Conservation (phyloP, 2,113 vertebrate genomes). For the Charadrius vociferus region DNA sequence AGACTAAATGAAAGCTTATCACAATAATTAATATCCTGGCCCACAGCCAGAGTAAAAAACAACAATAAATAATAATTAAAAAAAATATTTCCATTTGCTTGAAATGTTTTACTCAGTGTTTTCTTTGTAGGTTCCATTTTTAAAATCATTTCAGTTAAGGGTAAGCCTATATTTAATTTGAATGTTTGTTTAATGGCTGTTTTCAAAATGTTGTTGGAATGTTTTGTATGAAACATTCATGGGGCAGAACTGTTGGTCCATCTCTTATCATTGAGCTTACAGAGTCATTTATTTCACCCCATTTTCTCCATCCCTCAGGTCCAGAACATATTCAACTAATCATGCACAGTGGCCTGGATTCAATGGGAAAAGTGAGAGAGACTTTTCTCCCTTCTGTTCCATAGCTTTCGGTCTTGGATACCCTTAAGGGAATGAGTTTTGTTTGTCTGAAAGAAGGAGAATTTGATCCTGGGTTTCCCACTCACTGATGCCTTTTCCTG, state of each 20-base stretch:
- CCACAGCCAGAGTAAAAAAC: not conserved
- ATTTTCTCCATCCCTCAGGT: not conserved
- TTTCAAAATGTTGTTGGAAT: not conserved
- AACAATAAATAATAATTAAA: not conserved
- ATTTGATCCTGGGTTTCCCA: not conserved
- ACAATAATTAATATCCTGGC: not conserved
- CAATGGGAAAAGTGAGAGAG: not conserved
- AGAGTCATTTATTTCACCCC: not conserved
- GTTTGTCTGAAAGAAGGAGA: not conserved
- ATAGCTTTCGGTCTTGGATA: not conserved
- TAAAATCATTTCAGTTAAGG: not conserved
- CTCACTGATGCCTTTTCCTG: not conserved
- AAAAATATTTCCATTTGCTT: not conserved
- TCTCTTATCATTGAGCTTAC: not conserved
- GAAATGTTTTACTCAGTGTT: not conserved
- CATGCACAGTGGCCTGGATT: rapidly evolving
- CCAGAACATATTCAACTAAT: not conserved
- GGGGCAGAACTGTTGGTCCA: not conserved
- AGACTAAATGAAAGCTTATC: not conserved
- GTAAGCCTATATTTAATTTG: not conserved
- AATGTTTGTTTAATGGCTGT: not conserved
- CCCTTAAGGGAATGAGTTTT: not conserved
- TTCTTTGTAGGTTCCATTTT: not conserved
- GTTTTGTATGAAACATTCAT: not conserved
- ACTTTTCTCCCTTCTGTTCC: not conserved